A percentile compares a stretch with the other conserved stretches of the same genome.
These are phyloP conservation scores for Drosophila repleta DNA, from an alignment of 1,140 invertebrate species.

Conservation along the genomic window DNA sequence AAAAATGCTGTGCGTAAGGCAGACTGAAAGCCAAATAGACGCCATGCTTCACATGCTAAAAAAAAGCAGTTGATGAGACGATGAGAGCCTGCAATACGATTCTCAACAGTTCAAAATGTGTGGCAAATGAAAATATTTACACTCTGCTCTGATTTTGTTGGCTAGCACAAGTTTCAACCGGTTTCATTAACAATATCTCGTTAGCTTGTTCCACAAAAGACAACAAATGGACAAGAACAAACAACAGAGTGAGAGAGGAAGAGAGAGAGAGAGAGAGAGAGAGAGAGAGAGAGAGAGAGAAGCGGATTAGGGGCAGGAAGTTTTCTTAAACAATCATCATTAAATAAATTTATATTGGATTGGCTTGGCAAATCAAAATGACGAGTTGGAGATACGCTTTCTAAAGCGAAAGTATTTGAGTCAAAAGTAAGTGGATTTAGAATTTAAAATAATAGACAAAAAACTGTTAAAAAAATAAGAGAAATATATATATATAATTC, in stretches of 20 bases:
- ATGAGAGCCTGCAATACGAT: slow-evolving; percentile 12
- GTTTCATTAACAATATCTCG: slow-evolving; percentile 58
- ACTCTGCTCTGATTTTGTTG: slow-evolving; percentile 41
- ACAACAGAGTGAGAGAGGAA: background rate
- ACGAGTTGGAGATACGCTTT: slow-evolving; percentile 8
- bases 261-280: background rate
- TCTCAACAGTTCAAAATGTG: slow-evolving; percentile 30
- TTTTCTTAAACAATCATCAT: slow-evolving; percentile 62
- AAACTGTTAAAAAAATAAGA: background rate
- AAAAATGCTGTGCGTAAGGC: slow-evolving; percentile 32
- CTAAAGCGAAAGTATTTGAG: background rate
- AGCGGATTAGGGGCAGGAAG: too few species aligned
- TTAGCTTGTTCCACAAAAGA: slow-evolving; percentile 11
- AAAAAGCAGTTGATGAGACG: slow-evolving; percentile 13
- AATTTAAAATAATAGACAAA: background rate
- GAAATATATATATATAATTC: too few species aligned
- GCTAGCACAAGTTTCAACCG: slow-evolving; percentile 42
- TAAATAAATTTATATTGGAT: slow-evolving; percentile 57
- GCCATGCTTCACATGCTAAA: slow-evolving; percentile 65
- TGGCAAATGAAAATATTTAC: slow-evolving; percentile 51
- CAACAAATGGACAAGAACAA: background rate
- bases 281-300: background rate
- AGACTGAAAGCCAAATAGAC: slow-evolving; percentile 17
- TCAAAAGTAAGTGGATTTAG: background rate
- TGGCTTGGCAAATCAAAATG: slow-evolving; percentile 11